These are phyloP conservation scores for Synergus japonicus DNA, from an alignment of 2,888 invertebrate genomes.

Conservation along the genomic window DNA sequence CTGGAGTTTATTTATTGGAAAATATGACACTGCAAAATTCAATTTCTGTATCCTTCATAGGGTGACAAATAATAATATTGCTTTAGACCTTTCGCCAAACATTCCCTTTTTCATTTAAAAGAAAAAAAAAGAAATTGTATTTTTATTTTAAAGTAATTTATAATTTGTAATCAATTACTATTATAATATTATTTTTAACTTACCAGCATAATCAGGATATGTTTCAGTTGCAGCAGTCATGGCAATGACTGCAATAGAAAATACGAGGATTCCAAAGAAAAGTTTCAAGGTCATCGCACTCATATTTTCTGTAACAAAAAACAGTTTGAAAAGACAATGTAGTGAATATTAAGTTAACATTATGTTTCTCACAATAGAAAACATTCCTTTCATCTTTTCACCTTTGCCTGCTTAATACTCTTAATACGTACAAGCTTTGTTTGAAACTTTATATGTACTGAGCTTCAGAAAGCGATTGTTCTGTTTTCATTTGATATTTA, in stretches of 20 bases:
- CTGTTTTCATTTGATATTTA: constrained; percentile 25
- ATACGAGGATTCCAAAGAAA: background rate
- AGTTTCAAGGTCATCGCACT: constrained; percentile 22
- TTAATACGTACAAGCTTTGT: background rate
- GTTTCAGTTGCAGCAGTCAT: constrained; percentile 30
- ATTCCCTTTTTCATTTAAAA: no score
- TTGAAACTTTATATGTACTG: background rate
- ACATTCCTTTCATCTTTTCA: no score
- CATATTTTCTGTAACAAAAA: constrained; percentile 16
- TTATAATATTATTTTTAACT: background rate
- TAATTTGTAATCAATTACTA: no score
- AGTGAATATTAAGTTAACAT: background rate
- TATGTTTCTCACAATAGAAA: background rate
- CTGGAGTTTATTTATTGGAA: background rate
- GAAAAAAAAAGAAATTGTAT: no score
- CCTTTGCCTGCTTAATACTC: background rate
- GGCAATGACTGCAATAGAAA: background rate
- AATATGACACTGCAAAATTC: background rate
- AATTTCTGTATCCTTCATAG: background rate
- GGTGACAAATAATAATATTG: background rate
- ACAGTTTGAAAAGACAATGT: background rate
- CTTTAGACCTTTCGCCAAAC: background rate
- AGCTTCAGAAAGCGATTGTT: background rate
- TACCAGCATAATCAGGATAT: constrained; percentile 38
- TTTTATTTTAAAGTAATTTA: no score